These are phyloP conservation scores for Crocodylus rhombifer DNA, from an alignment of 2,797 vertebrate species.

Conservation along the genomic window DNA sequence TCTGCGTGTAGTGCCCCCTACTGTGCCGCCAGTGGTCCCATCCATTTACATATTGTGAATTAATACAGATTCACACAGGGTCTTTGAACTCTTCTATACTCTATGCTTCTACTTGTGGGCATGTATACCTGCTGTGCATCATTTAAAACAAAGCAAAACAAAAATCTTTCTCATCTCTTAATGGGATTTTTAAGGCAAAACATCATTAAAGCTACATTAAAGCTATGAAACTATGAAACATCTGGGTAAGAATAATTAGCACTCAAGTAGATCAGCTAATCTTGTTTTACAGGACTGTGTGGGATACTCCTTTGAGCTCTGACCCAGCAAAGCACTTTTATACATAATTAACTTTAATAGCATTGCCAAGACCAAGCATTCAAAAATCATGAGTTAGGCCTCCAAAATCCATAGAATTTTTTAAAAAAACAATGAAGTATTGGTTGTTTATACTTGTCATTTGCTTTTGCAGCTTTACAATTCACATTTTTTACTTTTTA, in stretches of 20 bases:
- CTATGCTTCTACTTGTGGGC: not conserved
- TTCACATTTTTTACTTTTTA: not conserved
- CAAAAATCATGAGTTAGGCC: not conserved
- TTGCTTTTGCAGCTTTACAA: not conserved
- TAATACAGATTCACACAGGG: not conserved
- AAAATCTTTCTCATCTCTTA: not conserved
- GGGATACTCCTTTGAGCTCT: not conserved
- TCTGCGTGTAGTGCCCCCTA: not conserved
- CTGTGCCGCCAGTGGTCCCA: not conserved
- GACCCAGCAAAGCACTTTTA: not conserved
- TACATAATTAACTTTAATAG: not conserved
- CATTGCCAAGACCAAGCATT: constrained; percentile 4
- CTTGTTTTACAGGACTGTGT: not conserved
- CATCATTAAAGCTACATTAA: not conserved
- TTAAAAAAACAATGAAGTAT: constrained; percentile 3
- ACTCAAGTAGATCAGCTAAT: not conserved
- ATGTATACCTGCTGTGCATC: not conserved
- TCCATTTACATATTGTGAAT: not conserved
- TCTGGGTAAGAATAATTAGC: not conserved
- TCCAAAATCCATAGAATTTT: not conserved
- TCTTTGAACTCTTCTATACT: not conserved
- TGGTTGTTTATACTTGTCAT: not conserved
- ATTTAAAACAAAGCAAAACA: not conserved
- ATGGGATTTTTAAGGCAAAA: constrained; percentile 49
- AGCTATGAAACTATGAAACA: not conserved